Conservation (phyloP, 2,888 invertebrate genomes). For the Allophyes oxyacanthae region DNA sequence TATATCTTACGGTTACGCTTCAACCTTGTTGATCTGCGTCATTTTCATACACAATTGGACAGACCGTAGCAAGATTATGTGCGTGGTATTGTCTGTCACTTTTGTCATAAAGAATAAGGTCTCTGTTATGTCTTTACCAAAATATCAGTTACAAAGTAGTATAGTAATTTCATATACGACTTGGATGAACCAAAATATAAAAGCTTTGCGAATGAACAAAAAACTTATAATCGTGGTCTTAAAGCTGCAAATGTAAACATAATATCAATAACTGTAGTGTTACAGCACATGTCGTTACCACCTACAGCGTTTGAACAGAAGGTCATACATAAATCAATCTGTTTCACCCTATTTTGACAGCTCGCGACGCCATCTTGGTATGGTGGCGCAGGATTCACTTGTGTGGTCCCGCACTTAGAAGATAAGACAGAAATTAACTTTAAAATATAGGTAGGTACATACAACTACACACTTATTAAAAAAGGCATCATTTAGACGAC, state of each 20-base stretch:
- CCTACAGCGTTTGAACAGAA: slow-evolving; percentile 52
- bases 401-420: slow-evolving; percentile 68
- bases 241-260: slow-evolving; percentile 40
- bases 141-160: too few relatives aligned
- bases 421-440: slow-evolving; percentile 17
- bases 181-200: neutral
- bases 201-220: neutral
- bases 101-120: too few relatives aligned
- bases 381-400: slow-evolving; percentile 51
- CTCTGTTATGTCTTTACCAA: too few relatives aligned
- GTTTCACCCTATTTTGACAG: slow-evolving; percentile 60
- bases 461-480: too few relatives aligned
- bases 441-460: slow-evolving; percentile 21
- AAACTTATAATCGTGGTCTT: neutral
- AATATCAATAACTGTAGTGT: slow-evolving; percentile 20
- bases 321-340: slow-evolving; percentile 58
- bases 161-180: too few relatives aligned
- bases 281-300: slow-evolving; percentile 49
- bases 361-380: slow-evolving; percentile 63
- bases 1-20: too few relatives aligned
- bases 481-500: too few relatives aligned
- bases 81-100: too few relatives aligned
- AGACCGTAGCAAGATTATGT: too few relatives aligned
- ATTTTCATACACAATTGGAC: too few relatives aligned
- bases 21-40: too few relatives aligned